phyloP scores from a whole-genome alignment of 2,797 vertebrate species.

The Picus viridis region DNA sequence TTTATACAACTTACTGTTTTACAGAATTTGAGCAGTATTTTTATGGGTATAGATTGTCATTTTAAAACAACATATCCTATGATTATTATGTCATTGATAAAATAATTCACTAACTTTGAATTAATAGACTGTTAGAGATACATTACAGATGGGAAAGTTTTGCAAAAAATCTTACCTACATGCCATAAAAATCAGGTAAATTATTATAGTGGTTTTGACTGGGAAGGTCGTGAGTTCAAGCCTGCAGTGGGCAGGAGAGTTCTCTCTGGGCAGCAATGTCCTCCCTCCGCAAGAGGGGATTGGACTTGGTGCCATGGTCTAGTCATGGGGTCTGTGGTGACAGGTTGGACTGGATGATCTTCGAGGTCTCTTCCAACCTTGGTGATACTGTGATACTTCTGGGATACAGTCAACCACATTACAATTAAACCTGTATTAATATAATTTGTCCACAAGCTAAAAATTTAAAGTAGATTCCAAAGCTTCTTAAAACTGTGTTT shows the following conservation, averaged over 20 bases:
- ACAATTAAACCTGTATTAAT: background rate
- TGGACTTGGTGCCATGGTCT: too few relatives aligned
- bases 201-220: background rate
- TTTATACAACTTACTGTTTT: background rate
- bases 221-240: too few relatives aligned
- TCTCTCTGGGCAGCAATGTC: too few relatives aligned
- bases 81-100: background rate
- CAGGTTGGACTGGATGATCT: too few relatives aligned
- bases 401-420: background rate
- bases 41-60: fast-evolving
- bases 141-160: background rate
- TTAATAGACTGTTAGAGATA: background rate
- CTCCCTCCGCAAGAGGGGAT: too few relatives aligned
- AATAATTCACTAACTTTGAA: background rate
- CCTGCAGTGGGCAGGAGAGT: too few relatives aligned
- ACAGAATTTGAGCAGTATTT: background rate
- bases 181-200: background rate
- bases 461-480: background rate
- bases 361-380: too few relatives aligned
- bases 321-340: too few relatives aligned
- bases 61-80: background rate
- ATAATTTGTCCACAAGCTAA: background rate
- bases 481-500: background rate
- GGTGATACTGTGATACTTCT: too few relatives aligned
- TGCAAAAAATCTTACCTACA: background rate